phyloP scores from a whole-genome alignment of 1,140 invertebrate species.

The Aporrectodea caliginosa region DNA sequence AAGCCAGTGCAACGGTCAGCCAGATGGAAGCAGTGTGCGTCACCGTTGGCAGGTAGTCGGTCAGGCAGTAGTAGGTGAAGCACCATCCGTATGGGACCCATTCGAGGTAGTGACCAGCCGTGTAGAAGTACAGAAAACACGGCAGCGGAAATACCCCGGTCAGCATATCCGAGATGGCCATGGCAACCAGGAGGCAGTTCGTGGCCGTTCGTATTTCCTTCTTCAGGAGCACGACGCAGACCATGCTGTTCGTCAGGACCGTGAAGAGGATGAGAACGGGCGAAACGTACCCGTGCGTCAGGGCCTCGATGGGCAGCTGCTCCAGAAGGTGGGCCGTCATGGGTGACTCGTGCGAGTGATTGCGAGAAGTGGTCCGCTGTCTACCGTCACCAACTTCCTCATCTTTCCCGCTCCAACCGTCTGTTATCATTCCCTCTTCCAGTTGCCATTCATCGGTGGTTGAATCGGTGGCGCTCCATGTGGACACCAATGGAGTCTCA shows the following conservation, averaged over 20 bases:
- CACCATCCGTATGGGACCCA: conserved; percentile 6
- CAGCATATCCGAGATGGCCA: conserved; percentile 70
- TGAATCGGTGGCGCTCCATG: too few species aligned
- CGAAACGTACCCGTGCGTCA: conserved; percentile 57
- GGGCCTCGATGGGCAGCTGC: too few species aligned
- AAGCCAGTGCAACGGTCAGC: conserved; percentile 88
- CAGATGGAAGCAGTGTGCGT: conserved; percentile 77
- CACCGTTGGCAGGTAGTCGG: conserved; percentile 49
- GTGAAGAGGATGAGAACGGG: conserved; percentile 78
- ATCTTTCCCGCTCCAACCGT: too few species aligned
- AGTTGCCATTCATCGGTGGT: too few species aligned
- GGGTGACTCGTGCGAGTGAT: too few species aligned
- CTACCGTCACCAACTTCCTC: conserved; percentile 16
- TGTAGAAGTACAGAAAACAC: conserved; percentile 17
- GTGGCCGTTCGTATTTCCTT: conserved; percentile 70
- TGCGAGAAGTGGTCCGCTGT: conserved; percentile 33
- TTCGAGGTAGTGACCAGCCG: neutral
- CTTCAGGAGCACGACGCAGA: conserved; percentile 69
- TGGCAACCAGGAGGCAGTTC: conserved; percentile 68
- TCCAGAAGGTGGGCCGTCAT: too few species aligned
- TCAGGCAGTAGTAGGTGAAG: conserved; percentile 38
- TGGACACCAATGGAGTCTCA: too few species aligned
- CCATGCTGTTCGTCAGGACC: conserved; percentile 70
- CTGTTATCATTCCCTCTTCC: too few species aligned
- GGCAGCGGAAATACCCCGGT: conserved; percentile 78